Conservation (phyloP, 2,888 invertebrate genomes). For the Drosophila tripunctata region DNA sequence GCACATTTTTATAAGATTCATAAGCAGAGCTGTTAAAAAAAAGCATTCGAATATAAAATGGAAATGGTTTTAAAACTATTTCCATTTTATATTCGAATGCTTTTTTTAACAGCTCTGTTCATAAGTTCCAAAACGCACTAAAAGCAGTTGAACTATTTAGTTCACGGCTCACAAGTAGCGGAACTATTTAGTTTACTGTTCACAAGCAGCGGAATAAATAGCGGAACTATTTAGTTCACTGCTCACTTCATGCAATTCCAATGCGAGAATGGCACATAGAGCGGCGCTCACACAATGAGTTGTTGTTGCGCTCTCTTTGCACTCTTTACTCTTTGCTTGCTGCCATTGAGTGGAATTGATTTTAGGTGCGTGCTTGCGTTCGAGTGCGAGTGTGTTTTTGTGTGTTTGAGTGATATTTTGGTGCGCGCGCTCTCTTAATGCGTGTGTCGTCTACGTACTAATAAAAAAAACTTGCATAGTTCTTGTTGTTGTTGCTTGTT, state of each 20-base stretch:
- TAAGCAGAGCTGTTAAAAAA: too few species aligned
- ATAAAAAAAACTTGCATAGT: slow-evolving; percentile 78
- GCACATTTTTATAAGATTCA: slow-evolving; percentile 54
- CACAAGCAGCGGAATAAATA: too few species aligned
- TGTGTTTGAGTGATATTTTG: slow-evolving; percentile 24
- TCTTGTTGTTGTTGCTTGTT: slow-evolving; percentile 42
- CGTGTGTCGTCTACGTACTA: slow-evolving; percentile 54
- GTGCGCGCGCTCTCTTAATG: slow-evolving; percentile 45
- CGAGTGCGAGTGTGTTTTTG: slow-evolving; percentile 24
- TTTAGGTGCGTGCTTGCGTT: slow-evolving; percentile 26
- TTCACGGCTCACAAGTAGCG: too few species aligned
- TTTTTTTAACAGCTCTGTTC: too few species aligned
- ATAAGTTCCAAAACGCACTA: too few species aligned
- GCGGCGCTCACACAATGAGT: slow-evolving; percentile 9
- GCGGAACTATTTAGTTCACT: too few species aligned
- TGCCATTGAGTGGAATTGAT: slow-evolving; percentile 3
- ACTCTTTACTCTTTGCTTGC: slow-evolving; percentile 3
- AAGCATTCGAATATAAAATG: too few species aligned
- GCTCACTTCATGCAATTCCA: not conserved
- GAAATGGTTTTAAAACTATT: too few species aligned
- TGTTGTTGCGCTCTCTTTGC: slow-evolving; percentile 3
- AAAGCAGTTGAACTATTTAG: not conserved
- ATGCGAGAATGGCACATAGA: not conserved
- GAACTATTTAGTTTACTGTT: not conserved
- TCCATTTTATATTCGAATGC: too few species aligned